Base-by-base conservation (phyloP, 2,113 vertebrate species). In the Picathartes gymnocephalus region DNA sequence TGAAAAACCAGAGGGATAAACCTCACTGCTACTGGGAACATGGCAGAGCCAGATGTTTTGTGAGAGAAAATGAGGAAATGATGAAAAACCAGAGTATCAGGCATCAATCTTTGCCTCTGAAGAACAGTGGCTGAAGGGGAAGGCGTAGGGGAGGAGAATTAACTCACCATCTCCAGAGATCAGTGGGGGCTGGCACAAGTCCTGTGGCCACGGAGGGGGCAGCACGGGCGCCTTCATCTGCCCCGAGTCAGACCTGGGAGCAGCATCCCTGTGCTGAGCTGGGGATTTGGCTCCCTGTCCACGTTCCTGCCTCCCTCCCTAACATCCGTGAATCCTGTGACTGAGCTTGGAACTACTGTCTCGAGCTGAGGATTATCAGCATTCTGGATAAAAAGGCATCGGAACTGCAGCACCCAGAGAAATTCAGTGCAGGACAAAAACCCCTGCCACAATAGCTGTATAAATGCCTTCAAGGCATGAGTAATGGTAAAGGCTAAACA, bases 321-420 rank as follows among this genome's bases (percentile, higher is more conserved):
- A 92, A 93, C 53, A 92, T 51, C 94, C 68, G 1, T 91, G 93
- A 92, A 96, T 94, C 94, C 94, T 94, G 90, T 57, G 71, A 17
- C 68, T 86, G 85, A 92, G 69, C 58, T 72, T 57, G 78, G 70
- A 88, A 66, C 4, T 7, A 20, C 84, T 20, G 54, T 8, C 64
- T 25, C 6, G 0, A 85, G 71, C 62, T 47, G 66, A 53, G 87
- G 78, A 88, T 96, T 86, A 92, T 35, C 81, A 73, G 74, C 3
- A 0, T 9, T 45, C 1, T 0, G 76, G 39, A 90, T 21, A 68
- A 72, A 80, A 70, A 69, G 50, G 60, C 69, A 51, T 35, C 3
- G 8, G 61, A 94, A 80, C 53, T 37, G 76, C 51, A 66, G 68
- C 42, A 27, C 68, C 20, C 74, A 23, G 40, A 86, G 42, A 77